Base-by-base conservation (phyloP, 2,113 vertebrate genomes). In the Scopus umbretta region DNA sequence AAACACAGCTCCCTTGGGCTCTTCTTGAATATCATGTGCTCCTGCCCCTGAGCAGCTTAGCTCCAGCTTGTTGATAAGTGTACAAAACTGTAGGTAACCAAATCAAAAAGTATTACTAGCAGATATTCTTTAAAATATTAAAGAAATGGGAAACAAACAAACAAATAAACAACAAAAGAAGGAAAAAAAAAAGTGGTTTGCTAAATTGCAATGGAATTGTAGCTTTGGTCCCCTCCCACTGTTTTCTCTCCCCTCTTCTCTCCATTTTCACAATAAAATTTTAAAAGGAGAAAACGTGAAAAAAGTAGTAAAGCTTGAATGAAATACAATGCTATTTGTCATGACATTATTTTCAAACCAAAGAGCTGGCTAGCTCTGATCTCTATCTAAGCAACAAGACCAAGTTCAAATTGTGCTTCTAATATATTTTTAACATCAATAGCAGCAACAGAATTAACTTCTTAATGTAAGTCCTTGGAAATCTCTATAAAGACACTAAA, bases 341-440 rank as follows among this genome's bases (percentile, higher is more conserved):
- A 47, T 78, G 18, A 80, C 45, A 59, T 15, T 76, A 72, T 42
- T 93, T 72, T 82, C 53, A 88, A 91, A 84, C 29, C 86, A 74
- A 92, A 92, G 67, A 78, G 32, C 7, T 95, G 67, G 53, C 30
- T 36, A 49, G 47, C 71, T 90, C 81, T 88, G 82, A 78, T 80
- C 2, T 2, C 47, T 79, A 73, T 83, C 63, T 93, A 90, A 90
- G 91, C 75, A 94, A 75, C 11, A 73, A 88, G 74, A 87, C 42
- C n/a, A 81, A 71, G 34, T 61, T 91, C 62, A 88, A 96, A 79
- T 27, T 81, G 22, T 49, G 42, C 49, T 86, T 92, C 63, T 21
- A 80, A 89, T 76, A 34, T 56, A 72, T 75, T 94, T 96, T 86
- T 63, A 89, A 92, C 68, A 92, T 95, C 83, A 97, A 91, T 76